Evolutionary conservation across 2,113 vertebrate species (phyloP).

Genomic region (Petrocephalus microphthalmus): DNA sequence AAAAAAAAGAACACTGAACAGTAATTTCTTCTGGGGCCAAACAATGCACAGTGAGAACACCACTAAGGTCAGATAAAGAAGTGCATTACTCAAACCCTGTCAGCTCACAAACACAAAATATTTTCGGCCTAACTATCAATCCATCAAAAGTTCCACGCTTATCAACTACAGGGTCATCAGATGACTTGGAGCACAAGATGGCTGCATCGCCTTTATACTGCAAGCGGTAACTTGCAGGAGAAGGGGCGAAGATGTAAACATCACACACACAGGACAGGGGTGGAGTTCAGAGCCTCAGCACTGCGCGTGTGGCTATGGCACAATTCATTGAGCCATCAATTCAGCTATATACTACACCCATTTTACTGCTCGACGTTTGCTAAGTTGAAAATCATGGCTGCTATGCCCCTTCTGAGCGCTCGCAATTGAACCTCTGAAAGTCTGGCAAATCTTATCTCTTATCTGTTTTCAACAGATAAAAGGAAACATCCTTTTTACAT

Average conservation of each 20-base stretch:
- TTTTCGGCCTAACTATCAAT: too few species aligned
- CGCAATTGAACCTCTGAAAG: not conserved
- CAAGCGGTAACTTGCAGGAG: not conserved
- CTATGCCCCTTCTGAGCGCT: not conserved
- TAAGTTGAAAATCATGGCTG: not conserved
- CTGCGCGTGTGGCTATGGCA: not conserved
- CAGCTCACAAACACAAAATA: not conserved
- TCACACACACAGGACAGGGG: not conserved
- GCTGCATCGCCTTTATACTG: not conserved
- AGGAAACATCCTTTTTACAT: not conserved
- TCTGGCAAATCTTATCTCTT: not conserved
- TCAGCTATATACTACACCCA: not conserved
- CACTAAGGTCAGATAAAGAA: not conserved
- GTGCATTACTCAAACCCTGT: not conserved
- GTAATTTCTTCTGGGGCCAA: not conserved
- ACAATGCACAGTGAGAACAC: not conserved
- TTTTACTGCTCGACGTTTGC: not conserved
- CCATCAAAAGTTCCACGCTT: too few species aligned
- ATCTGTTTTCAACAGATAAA: not conserved
- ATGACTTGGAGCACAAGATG: not conserved
- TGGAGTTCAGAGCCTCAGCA: not conserved
- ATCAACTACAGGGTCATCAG: not conserved
- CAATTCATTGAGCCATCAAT: not conserved
- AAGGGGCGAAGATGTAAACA: not conserved
- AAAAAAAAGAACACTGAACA: not conserved